phyloP scores from a whole-genome alignment of 2,888 invertebrate genomes.

The Acleris literana region DNA sequence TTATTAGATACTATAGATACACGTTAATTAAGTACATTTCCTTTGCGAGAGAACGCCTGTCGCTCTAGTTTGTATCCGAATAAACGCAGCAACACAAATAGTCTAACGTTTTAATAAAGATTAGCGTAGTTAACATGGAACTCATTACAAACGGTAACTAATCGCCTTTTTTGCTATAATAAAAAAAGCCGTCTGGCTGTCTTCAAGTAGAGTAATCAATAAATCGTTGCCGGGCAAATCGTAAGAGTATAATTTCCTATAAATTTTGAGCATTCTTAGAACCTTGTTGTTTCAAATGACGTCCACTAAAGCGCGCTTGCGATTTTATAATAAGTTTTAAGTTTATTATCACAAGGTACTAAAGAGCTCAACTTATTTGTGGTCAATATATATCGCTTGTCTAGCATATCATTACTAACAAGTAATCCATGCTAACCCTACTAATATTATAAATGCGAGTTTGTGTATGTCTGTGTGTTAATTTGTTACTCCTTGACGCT shows the following conservation, averaged over 20 bases:
- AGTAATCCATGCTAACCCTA: no score
- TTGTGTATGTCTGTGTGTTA: no score
- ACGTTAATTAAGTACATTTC: slow-evolving; percentile 23
- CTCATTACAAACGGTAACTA: slow-evolving; percentile 29
- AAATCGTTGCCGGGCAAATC: slow-evolving; percentile 24
- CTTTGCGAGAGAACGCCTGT: slow-evolving; percentile 13
- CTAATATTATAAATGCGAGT: no score
- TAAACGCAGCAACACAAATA: background rate
- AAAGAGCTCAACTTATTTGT: no score
- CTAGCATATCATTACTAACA: no score
- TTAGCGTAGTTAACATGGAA: slow-evolving; percentile 16
- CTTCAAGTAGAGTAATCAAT: slow-evolving; percentile 26
- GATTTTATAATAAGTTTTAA: no score
- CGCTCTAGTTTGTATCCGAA: slow-evolving; percentile 1
- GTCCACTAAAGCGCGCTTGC: no score
- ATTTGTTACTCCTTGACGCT: no score
- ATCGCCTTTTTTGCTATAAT: slow-evolving; percentile 26
- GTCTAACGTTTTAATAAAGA: slow-evolving; percentile 26
- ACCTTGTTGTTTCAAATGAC: no score
- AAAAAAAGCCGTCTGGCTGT: slow-evolving; percentile 21
- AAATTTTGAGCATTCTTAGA: background rate
- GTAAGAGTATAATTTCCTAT: slow-evolving; percentile 10
- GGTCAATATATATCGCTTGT: no score
- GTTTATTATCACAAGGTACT: no score
- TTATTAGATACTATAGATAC: slow-evolving; percentile 20